Percentiles rank a stretch among this genome's conserved stretches.
These are phyloP conservation scores for Eupithecia tripunctaria DNA, from an alignment of 2,888 invertebrate genomes.

Conservation along the genomic window DNA sequence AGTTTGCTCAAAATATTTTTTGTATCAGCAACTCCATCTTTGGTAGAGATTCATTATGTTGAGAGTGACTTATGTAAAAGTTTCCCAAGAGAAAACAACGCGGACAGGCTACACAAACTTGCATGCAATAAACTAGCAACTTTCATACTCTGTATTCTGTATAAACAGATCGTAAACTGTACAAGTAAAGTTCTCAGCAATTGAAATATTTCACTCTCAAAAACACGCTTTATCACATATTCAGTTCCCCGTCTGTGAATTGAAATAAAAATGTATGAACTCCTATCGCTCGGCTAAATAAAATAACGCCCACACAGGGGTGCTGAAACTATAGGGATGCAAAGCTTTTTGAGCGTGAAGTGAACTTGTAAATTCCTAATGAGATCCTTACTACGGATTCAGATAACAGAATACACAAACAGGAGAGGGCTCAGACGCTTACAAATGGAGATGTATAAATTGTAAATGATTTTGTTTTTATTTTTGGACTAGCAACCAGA, in stretches of 20 bases:
- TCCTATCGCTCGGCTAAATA: slow-evolving; percentile 65
- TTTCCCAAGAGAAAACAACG: background rate
- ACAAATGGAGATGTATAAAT: slow-evolving; percentile 4
- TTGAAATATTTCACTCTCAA: slow-evolving; percentile 38
- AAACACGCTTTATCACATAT: slow-evolving; percentile 49
- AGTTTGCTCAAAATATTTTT: background rate
- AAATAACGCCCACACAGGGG: slow-evolving; percentile 56
- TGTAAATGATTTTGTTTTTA: background rate
- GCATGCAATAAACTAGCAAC: slow-evolving; percentile 6
- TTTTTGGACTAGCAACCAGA: background rate
- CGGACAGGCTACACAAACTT: background rate
- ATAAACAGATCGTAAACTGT: slow-evolving; percentile 16
- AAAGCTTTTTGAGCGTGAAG: slow-evolving; percentile 38
- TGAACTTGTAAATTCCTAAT: slow-evolving; percentile 42
- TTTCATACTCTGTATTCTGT: slow-evolving; percentile 10
- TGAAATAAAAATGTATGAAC: slow-evolving; percentile 69
- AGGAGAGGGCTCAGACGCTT: background rate
- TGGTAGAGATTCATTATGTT: slow-evolving; percentile 1
- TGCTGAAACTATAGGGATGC: slow-evolving; percentile 33
- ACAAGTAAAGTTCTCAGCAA: slow-evolving; percentile 15
- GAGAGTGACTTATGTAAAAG: background rate
- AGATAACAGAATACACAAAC: slow-evolving; percentile 19
- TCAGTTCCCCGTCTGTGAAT: slow-evolving; percentile 58
- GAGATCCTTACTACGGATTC: slow-evolving; percentile 28
- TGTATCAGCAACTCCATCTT: background rate